Evolutionary conservation across 2,113 vertebrate genomes (phyloP).

Genomic region (Rousettus leschenaultii): DNA sequence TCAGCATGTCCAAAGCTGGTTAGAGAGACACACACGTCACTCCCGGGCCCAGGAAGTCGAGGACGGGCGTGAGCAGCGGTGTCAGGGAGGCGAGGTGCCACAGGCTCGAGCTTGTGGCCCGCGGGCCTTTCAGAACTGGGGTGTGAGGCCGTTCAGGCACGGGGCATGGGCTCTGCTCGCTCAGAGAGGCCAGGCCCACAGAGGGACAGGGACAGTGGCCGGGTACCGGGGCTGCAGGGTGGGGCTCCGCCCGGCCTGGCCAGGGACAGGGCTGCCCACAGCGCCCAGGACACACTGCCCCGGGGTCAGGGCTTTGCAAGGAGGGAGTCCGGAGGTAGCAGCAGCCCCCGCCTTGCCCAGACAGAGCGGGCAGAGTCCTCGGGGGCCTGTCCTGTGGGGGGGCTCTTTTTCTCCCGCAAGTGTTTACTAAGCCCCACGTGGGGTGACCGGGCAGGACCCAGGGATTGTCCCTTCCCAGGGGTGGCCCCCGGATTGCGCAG

Average conservation of each 20-base stretch:
- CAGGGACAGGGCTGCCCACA: fast-evolving
- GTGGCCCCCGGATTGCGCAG: fast-evolving
- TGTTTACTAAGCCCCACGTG: background rate
- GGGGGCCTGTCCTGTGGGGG: fast-evolving
- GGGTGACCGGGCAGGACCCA: background rate
- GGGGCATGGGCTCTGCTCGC: fast-evolving
- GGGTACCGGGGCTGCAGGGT: fast-evolving
- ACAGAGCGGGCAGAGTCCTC: background rate
- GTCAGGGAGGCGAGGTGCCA: fast-evolving
- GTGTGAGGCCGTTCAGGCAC: background rate
- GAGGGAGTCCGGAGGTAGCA: background rate
- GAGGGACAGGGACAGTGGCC: background rate
- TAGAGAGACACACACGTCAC: fast-evolving
- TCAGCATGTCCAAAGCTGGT: background rate
- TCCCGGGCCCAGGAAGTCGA: fast-evolving
- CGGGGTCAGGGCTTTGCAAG: background rate
- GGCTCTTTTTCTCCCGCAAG: background rate
- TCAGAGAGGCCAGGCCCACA: background rate
- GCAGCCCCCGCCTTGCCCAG: background rate
- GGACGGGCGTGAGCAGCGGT: background rate
- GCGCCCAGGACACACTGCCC: fast-evolving
- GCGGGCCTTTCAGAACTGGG: background rate
- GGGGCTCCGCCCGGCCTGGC: no score
- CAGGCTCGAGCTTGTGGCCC: fast-evolving
- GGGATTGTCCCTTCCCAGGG: background rate